Base-by-base conservation (phyloP, 2,888 invertebrate species). In the Mythimna vitellina region DNA sequence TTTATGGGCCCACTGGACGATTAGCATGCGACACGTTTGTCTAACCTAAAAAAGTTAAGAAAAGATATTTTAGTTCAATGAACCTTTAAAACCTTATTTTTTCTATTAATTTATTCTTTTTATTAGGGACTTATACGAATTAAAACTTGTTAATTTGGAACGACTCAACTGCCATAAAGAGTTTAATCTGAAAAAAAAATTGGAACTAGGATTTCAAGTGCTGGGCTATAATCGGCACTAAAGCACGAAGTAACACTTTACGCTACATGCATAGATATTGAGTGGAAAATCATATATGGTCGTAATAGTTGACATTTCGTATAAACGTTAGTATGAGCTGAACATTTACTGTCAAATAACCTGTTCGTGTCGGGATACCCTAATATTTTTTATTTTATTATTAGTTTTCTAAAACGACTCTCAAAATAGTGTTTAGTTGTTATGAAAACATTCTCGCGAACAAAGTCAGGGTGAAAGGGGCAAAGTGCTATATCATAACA, bases 191-290 rank as follows among this genome's bases (percentile, higher is more conserved):
- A 51, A 22, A 53, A 22, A 53, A 65, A 60, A 49, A 32, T 3
- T 38, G 3, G 25, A 22, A 3, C 20, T 46, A 22, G 12, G 17
- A 46, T 20, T 9, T 49, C n/a, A 62, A 62, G 61, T 56, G 20
- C 42, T 49, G 0, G 12, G 9, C 29, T 42, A 42, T 70, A 49
- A 61, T 61, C 51, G 29, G 20, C 14, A 22, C 61, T 78, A 65
- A 51, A 78, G 64, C 54, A 42, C 49, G 64, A 35, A 64, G 4
- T 51, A 10, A 61, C 54, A 65, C 60, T 70, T 70, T 51, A 64
- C 1, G 10, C 1, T 1, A 7, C 7, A 49, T 38, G 49, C 32
- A 56, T 56, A 42, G 25, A 35, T 32, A 70, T 61, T 25, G 8
- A 29, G 14, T 20, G 42, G 0, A 49, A 38, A n/a, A 22, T 51